Evolutionary conservation across 2,113 vertebrate genomes (phyloP), one percentile per base, ranked within the genome.

Genomic region (Hemiprocne comata): DNA sequence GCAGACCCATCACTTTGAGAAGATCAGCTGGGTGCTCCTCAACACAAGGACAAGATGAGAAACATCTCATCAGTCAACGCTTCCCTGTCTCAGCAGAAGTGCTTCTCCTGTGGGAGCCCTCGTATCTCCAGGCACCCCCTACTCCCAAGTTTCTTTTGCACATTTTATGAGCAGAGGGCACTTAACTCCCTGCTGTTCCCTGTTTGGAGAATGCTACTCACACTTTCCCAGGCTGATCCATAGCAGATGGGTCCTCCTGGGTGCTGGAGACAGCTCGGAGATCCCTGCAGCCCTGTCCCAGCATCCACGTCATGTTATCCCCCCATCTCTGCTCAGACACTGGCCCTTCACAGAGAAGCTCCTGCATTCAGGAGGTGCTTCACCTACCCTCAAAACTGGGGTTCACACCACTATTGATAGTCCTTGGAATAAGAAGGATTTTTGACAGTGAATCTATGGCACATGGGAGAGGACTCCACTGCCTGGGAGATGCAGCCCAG

Each of bases 281-380:
- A 15, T 26, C 29, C 54, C 87, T 64, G 48, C 50, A 89, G 62
- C 24, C 15, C 72, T 17, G 1, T 6, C 26, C 46, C 90, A 31
- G 61, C 23, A 6, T 8, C 66, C 13, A 17, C 21, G 73, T 10
- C 1, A 0, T 4, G 6, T 55, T 57, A 7, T 2, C 18, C 55
- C 55, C 34, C 50, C 9, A 5, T 14, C 64, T 25, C 44, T 77
- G 60, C 51, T 61, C 4, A 0, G 54, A 61, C 38, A 55, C 11
- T 0, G 6, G 3, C 13, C 38, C 36, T 33, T 25, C 40, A 18
- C 53, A 85, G 55, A 48, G 34, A 3, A 3, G n/a, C 14, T 79
- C 70, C 67, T 48, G 75, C 8, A 2, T 38, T 51, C 9, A 1
- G 57, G 16, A 75, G 25, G 7, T 9, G 12, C 17, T 46, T 74